Conservation (phyloP, 2,888 invertebrate genomes). For the Eupithecia vulgata region DNA sequence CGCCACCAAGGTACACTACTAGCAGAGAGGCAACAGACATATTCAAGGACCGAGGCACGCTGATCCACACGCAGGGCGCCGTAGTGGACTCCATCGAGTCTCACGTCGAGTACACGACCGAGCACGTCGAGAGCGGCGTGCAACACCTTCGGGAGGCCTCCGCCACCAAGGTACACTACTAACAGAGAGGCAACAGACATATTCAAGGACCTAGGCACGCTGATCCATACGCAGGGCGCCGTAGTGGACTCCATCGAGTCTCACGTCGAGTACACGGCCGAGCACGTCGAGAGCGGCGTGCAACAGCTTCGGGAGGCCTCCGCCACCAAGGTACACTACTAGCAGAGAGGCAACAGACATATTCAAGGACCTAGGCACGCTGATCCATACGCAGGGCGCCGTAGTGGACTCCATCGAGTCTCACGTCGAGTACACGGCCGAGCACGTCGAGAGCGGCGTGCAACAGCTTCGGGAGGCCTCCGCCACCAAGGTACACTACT, state of each 20-base stretch:
- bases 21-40: conserved; percentile 84
- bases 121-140: too few relatives aligned
- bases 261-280: conserved; percentile 94
- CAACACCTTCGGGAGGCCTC: too few relatives aligned
- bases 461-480: too few relatives aligned
- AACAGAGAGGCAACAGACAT: too few relatives aligned
- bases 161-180: too few relatives aligned
- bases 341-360: conserved; percentile 84
- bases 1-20: conserved; percentile 62
- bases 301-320: conserved; percentile 90
- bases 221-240: conserved; percentile 98
- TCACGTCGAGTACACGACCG: too few relatives aligned
- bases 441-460: too few relatives aligned
- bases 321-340: conserved; percentile 62
- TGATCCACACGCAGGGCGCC: conserved; percentile 98
- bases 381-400: conserved; percentile 98
- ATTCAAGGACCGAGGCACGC: conserved; percentile 96
- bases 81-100: conserved; percentile 88
- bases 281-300: conserved; percentile 90
- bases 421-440: too few relatives aligned
- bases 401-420: conserved; percentile 88
- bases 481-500: too few relatives aligned
- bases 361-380: conserved; percentile 96
- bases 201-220: conserved; percentile 95
- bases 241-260: conserved; percentile 97